Base-by-base conservation (phyloP, 2,888 invertebrate species). In the Andrena flavipes region DNA sequence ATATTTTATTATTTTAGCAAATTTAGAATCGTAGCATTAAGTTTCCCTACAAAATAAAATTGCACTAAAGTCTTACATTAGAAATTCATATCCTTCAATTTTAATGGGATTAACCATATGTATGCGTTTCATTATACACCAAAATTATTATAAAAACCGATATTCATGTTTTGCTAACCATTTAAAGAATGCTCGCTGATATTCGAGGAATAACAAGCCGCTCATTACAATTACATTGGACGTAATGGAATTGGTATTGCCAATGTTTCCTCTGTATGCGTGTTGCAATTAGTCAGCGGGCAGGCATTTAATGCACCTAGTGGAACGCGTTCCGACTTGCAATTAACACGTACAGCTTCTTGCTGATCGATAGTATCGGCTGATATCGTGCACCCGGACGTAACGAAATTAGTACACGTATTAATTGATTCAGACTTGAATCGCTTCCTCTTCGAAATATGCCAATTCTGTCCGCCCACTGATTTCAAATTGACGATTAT, bases 331-430 rank as follows among this genome's bases (percentile, higher is more conserved):
- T 62, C 51, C 51, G 54, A 69, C 49, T 73, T 33, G 74, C 64
- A 86, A 78, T 81, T 86, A 86, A 67, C 75, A 64, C 20, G 33
- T 16, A n/a, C 59, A 48, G 51, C 23, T 73, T 30, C 70, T 63
- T 33, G 48, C n/a, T 10, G 65, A 67, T 83, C 69, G 49, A 80
- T 80, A 71, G 42, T 54, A 71, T 76, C 67, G 63, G 48, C 49
- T 42, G 63, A 76, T 79, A 72, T 76, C 10, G 48, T 42, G n/a
- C 20, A 10, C 8, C 13, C 10, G 10, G 1, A 5, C 33, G 10
- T 29, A 29, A 69, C 26, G 20, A 6, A 30, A 35, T 77, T 79
- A 69, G 54, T 29, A 16, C 3, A 23, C 13, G 10, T 13, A 67
- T 59, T 75, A 74, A 42, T 67, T 67, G 49, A 77, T 67, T 67